A percentile compares a stretch with the other conserved stretches of the same genome.
These are phyloP conservation scores for Pteromalus puparum DNA, from an alignment of 1,140 invertebrate genomes.

Conservation along the genomic window DNA sequence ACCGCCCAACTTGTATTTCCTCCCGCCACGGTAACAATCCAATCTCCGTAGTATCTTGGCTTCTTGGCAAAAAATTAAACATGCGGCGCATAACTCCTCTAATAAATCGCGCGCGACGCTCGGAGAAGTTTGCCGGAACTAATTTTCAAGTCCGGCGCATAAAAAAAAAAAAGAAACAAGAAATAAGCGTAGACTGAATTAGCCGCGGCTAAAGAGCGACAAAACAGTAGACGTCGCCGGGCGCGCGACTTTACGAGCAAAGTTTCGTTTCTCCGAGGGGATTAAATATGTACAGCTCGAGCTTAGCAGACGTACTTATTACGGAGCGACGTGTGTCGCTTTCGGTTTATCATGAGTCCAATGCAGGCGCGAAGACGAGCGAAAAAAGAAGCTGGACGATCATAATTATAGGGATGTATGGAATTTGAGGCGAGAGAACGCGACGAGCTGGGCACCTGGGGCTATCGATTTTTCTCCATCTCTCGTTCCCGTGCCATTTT, in stretches of 20 bases:
- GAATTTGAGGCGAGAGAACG: not conserved
- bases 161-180: not conserved
- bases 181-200: not conserved
- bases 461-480: not conserved
- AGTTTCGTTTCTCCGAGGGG: conserved; percentile 4
- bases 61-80: not conserved
- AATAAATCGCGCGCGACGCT: not conserved
- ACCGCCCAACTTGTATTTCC: too few relatives aligned
- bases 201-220: not conserved
- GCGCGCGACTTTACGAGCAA: not conserved
- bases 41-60: not conserved
- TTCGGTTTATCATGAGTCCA: too few relatives aligned
- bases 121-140: not conserved
- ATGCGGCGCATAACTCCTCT: not conserved
- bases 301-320: not conserved
- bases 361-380: too few relatives aligned
- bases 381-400: too few relatives aligned
- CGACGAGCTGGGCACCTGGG: not conserved
- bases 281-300: not conserved
- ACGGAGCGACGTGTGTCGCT: too few relatives aligned
- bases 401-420: not conserved
- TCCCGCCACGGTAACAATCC: too few relatives aligned
- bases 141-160: not conserved
- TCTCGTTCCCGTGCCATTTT: not conserved
- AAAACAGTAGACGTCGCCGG: not conserved